Evolutionary conservation across 2,113 vertebrate genomes (phyloP), one percentile per base, ranked within the genome.

Genomic region (Mesocricetus auratus): DNA sequence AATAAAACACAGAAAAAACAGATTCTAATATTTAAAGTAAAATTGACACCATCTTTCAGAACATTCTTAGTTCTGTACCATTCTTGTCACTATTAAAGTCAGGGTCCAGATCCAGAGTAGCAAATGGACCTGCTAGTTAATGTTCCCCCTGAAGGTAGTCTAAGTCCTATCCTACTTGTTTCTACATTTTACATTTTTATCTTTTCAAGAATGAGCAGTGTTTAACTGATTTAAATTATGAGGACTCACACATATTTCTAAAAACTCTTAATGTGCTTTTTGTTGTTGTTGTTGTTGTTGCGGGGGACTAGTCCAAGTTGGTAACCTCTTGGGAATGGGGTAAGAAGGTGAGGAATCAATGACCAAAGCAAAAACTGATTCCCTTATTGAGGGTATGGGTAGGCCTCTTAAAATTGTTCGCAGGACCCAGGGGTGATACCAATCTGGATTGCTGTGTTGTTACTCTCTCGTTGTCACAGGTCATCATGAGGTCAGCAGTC

Each of bases 1-100:
- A 90, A 89, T 92, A 97, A 98, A 97, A 97, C 98, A 98, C 96
- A 98, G 95, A 97, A 97, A 99, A 97, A 98, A 97, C 98, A 98
- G 95, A 98, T 98, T 96, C 0, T 5, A 97, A 97, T 94, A 96
- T 97, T 96, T 87, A 98, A 98, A 98, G 96, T 97, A 97, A 98
- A 98, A 94, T 3, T 81, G 90, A 96, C 86, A 95, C 82, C 85
- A 95, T 95, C 56, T 96, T 86, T 47, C 78, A 97, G 75, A 42
- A 97, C 90, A 81, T 94, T 94, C 86, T 86, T 97, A 97, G 94
- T 86, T 97, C 96, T 96, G 74, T 39, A 96, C 85, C 4, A 79
- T 79, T 75, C 89, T 82, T 97, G 71, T 92, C 79, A 26, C 81
- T 95, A 90, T n/a, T n/a, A n/a, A n/a, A n/a, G n/a, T n/a, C n/a